Base-by-base conservation (phyloP, 2,888 invertebrate species). In the Atethmia centrago region DNA sequence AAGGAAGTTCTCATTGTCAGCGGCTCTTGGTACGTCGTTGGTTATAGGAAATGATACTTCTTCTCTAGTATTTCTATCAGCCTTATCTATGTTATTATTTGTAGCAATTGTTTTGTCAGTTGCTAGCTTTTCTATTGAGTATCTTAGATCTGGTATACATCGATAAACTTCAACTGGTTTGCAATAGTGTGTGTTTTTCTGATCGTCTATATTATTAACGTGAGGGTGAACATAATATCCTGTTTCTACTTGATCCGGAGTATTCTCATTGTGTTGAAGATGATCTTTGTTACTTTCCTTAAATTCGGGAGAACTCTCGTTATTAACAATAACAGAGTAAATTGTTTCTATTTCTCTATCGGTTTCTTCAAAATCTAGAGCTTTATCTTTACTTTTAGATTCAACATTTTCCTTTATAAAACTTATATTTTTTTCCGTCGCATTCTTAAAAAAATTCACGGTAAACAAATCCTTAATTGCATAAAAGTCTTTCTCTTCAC, bases 381-480 rank as follows among this genome's bases (percentile, higher is more conserved):
- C 28, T 25, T 56, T 36, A 16, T 47, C 36, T 31, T 2, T 19
- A 28, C 3, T 31, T 47, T 36, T 51, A 25, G 14, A 40, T 28
- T 68, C 64, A 51, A 65, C 16, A 31, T 31, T 51, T 25, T 62
- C 36, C 3, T 47, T 59, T 36, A 65, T n/a, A 9, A 5, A 40
- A 25, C 1, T 53, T 14, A n/a, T 14, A 59, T 51, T 36, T 31
- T 55, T 19, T 31, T 80, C 80, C 45, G 16, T 19, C 0, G 12
- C 12, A 59, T 47, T 61, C 9, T 9, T 31, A 31, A 72, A 59
- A 62, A 58, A 63, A 51, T 66, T 62, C 2, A 65, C 73, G 56
- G 77, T 77, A 49, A 77, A 62, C 55, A 77, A 72, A 31, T 80
- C 82, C 2, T 72, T 72, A 16, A 77, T 73, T 36, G 51, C 56